Evolutionary conservation across 2,888 invertebrate genomes (phyloP).

Genomic region (Aporophyla lueneburgensis): DNA sequence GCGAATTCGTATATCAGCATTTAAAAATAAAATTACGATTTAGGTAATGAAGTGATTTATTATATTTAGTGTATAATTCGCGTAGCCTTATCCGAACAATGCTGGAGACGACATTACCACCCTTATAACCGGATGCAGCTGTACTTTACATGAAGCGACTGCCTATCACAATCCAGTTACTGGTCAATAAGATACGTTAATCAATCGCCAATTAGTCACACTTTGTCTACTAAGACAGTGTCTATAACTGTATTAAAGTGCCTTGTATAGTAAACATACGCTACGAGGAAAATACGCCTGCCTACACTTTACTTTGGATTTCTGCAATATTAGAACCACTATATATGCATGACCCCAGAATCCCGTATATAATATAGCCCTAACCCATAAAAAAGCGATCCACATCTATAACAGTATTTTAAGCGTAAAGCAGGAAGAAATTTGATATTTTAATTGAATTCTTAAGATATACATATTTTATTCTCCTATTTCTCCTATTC

Average conservation of each 20-base stretch:
- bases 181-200: no score
- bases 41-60: no score
- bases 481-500: conserved; percentile 58
- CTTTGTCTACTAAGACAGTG: neutral
- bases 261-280: neutral
- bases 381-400: conserved; percentile 29
- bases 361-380: conserved; percentile 1
- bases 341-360: neutral
- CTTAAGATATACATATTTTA: conserved; percentile 58
- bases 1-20: no score
- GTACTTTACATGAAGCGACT: no score
- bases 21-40: no score
- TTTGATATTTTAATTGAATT: conserved; percentile 54
- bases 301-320: neutral
- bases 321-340: neutral
- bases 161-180: no score
- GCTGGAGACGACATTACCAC: no score
- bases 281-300: neutral
- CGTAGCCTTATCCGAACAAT: no score
- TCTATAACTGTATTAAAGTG: neutral
- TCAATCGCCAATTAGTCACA: no score
- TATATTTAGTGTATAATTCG: no score
- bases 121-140: no score
- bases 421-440: conserved; percentile 30
- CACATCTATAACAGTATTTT: conserved; percentile 34